Evolutionary conservation across 2,113 vertebrate species (phyloP), one percentile per base, ranked within the genome.

Genomic region (Cygnus buccinator): DNA sequence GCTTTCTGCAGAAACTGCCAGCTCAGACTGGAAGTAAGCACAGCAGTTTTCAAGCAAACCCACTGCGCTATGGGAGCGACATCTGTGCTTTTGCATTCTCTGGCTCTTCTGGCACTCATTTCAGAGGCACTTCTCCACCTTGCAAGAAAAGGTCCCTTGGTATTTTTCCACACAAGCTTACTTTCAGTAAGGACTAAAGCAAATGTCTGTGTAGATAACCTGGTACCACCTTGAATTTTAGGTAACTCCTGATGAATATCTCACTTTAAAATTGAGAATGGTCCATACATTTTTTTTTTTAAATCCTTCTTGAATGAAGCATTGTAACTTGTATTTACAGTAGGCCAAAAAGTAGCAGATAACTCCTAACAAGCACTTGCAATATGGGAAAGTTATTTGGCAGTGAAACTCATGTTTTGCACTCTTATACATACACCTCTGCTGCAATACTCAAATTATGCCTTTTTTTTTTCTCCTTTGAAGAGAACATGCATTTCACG

Each of bases 11-110:
- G n/a, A 22, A 84, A 52, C 13, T 5, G 3, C 44, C 66, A 71
- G 25, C 43, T 74, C 61, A 74, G 21, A 15, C 25, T 74, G 18
- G 4, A 73, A 57, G 31, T 7, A 39, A 90, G 22, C 39, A 73
- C 15, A 26, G 4, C 85, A 59, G 16, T 20, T 48, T 26, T 54
- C n/a, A 43, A 70, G 57, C 35, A 71, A 29, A 33, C 23, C 28
- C 28, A 33, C 7, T 2, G 3, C 3, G 15, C 46, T 23, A 8
- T 2, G 18, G 26, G 94, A 71, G 65, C 1, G 1, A 4, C 1
- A 2, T 31, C 59, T 54, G 21, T 5, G 62, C 50, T 65, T 87
- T 20, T 48, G 14, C 11, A 33, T 78, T 52, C 46, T 35, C 55
- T 78, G 16, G 21, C 68, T 25, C 3, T 41, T 87, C 44, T 50